Evolutionary conservation across 1,140 invertebrate species (phyloP), one percentile per base, ranked within the genome.

Genomic region (Drosophila ironensis): DNA sequence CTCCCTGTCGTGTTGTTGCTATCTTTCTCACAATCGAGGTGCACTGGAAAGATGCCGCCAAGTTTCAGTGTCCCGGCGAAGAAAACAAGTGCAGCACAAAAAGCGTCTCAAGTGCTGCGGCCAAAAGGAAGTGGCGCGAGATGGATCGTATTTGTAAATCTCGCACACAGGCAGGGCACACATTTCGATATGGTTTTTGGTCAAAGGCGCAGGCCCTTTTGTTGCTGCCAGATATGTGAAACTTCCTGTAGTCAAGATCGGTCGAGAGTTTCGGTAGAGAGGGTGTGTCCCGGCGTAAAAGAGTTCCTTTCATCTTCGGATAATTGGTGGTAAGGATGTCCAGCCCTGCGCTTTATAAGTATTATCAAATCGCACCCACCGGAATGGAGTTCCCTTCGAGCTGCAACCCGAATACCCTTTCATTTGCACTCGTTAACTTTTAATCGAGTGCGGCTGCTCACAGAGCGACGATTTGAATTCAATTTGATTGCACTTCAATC

Each of bases 1-100:
- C 28, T 11, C 9, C 11, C 30, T 3, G 5, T 4, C 30, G n/a
- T 59, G 57, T 52, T 66, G 53, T 51, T 60, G 67, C 53, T 86
- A 86, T 86, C 80, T 86, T 86, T 86, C 80, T 86, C 80, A 86
- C 80, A 86, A 86, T 86, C 80, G 76, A 82, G 77, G 77, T 84
- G 80, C 66, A 76, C 68, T 54, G 56, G 37, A 76, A 56, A 53
- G 63, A 68, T 50, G 25, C 54, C 77, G 28, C 63, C 51, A 54
- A 60, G 57, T 54, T 76, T 35, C 50, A 37, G 24, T 28, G 19
- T 50, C 30, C 35, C 27, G 20, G 53, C 51, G 45, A 50, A 20
- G 17, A 45, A 45, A 84, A 52, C 80, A 86, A 84, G 80, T 86
- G 80, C 80, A 69, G 41, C 24, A 37, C 41, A 72, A 71, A 72